phyloP scores from a whole-genome alignment of 2,797 vertebrate genomes.

The Xerus rutilus region DNA sequence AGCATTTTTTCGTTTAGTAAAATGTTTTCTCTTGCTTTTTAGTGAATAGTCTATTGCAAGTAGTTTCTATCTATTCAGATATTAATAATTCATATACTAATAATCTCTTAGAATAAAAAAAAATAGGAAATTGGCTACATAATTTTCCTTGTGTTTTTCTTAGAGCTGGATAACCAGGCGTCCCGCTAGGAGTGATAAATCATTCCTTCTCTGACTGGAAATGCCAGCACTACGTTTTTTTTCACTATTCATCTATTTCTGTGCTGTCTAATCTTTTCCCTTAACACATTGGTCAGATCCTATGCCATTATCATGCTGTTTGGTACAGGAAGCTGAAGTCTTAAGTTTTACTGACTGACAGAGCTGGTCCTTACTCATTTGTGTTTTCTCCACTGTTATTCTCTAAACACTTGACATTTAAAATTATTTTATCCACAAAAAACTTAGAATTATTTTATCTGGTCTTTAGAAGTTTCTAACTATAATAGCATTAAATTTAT shows the following conservation, averaged over 20 bases:
- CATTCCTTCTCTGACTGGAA: background rate
- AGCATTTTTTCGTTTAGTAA: slow-evolving; percentile 5
- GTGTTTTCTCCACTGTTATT: background rate
- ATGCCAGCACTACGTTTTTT: background rate
- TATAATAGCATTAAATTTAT: background rate
- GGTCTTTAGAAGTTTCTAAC: slow-evolving; percentile 19
- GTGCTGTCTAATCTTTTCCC: background rate
- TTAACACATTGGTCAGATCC: background rate
- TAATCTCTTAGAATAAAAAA: slow-evolving; percentile 11
- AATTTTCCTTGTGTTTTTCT: background rate
- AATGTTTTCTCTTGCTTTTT: slow-evolving; percentile 33
- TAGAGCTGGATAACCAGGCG: background rate
- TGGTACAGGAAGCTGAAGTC: background rate
- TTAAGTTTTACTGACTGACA: background rate
- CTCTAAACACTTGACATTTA: background rate
- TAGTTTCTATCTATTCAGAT: background rate
- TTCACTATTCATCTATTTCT: background rate
- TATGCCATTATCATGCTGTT: background rate
- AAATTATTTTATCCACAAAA: slow-evolving; percentile 15
- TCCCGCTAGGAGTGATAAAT: background rate
- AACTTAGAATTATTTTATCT: slow-evolving; percentile 33
- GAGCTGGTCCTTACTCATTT: background rate
- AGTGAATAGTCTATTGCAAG: slow-evolving; percentile 24
- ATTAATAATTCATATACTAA: too few species aligned
- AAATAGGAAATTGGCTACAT: background rate